phyloP scores from a whole-genome alignment of 2,888 invertebrate genomes.

The Nomada fucata region DNA sequence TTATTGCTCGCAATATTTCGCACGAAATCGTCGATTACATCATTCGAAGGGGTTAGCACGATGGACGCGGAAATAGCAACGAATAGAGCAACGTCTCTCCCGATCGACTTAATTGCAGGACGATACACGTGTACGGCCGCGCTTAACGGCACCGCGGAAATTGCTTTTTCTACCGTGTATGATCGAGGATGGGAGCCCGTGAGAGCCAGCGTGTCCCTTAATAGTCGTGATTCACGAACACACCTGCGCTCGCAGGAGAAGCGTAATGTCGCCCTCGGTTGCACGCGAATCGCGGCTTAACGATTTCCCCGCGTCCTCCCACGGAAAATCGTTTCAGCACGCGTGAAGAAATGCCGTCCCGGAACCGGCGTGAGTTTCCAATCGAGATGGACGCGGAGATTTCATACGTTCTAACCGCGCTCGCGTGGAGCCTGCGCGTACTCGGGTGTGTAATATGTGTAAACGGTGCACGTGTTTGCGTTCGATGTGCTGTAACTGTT shows the following conservation, averaged over 20 bases:
- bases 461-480: not conserved
- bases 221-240: constrained; percentile 47
- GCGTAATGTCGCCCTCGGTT: constrained; percentile 28
- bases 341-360: constrained; percentile 50
- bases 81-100: not conserved
- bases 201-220: constrained; percentile 45
- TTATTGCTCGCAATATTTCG: too few species aligned
- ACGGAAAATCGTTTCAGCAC: constrained; percentile 41
- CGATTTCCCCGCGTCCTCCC: constrained; percentile 33
- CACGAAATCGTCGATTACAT: too few species aligned
- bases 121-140: constrained; percentile 43
- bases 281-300: constrained; percentile 57
- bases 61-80: constrained; percentile 31
- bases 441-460: not conserved
- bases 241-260: constrained; percentile 3
- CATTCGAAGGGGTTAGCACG: not conserved
- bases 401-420: not conserved
- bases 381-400: not conserved
- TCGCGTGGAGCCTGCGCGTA: too few species aligned
- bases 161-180: constrained; percentile 47
- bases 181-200: constrained; percentile 46
- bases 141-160: constrained; percentile 63
- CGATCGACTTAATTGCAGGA: constrained; percentile 44
- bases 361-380: constrained; percentile 25
- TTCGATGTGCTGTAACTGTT: not conserved